These are phyloP conservation scores for Zaprionus ghesquierei DNA, from an alignment of 1,140 invertebrate genomes.

Conservation along the genomic window DNA sequence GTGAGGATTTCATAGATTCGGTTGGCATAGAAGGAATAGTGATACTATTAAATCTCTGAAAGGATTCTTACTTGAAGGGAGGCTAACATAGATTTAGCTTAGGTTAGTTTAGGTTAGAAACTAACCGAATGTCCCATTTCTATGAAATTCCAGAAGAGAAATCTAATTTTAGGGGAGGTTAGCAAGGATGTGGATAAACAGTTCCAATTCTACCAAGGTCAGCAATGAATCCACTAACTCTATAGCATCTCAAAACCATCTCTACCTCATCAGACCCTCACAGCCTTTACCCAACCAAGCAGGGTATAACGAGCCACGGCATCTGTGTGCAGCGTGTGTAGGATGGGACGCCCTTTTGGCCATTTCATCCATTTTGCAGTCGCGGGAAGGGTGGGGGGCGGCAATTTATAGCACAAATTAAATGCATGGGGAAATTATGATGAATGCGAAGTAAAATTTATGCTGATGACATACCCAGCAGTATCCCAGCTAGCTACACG, in stretches of 20 bases:
- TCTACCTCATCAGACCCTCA: background rate
- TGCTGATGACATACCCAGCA: conserved; percentile 73
- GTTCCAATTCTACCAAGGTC: too few relatives aligned
- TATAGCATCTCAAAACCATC: background rate
- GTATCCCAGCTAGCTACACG: conserved; percentile 16
- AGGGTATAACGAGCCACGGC: conserved; percentile 20
- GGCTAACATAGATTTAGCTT: too few relatives aligned
- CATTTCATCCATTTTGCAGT: background rate
- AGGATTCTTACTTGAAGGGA: too few relatives aligned
- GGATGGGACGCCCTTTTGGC: conserved; percentile 38
- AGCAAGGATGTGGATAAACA: too few relatives aligned
- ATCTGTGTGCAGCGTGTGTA: conserved; percentile 32
- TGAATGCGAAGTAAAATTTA: conserved; percentile 78
- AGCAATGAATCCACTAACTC: background rate
- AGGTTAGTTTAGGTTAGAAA: too few relatives aligned
- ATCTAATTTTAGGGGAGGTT: too few relatives aligned
- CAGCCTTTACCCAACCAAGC: background rate
- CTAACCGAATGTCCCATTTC: too few relatives aligned
- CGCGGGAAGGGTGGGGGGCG: conserved; percentile 5
- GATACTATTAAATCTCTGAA: too few relatives aligned
- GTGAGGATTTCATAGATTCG: too few relatives aligned
- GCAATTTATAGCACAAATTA: conserved; percentile 78
- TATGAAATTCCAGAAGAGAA: too few relatives aligned
- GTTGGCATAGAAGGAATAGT: too few relatives aligned
- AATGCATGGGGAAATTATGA: conserved; percentile 78